A percentile compares a stretch with the other conserved stretches of the same genome.
Evolutionary conservation across 2,113 vertebrate species (phyloP).

Genomic region (Scopus umbretta): DNA sequence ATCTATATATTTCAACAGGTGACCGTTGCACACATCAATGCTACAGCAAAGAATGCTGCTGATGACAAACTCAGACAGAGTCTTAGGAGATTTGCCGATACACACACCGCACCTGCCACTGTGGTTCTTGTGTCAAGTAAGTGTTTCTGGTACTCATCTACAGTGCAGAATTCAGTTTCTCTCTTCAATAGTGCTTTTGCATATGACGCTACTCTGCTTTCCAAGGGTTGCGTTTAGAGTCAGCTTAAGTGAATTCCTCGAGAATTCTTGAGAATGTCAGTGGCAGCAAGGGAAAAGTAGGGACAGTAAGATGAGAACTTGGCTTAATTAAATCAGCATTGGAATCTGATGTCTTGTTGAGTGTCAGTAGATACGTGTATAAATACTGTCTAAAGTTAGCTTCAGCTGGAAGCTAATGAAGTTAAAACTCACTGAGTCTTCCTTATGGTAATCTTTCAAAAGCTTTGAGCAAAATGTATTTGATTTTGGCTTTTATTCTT

Average conservation of each 20-base stretch:
- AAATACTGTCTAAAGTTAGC: neutral
- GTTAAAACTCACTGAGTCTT: neutral
- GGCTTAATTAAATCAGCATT: neutral
- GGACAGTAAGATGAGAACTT: neutral
- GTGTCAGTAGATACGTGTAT: neutral
- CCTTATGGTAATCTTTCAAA: neutral
- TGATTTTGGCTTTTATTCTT: neutral
- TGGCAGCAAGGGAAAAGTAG: neutral
- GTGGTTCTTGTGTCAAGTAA: constrained; percentile 95
- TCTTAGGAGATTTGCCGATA: constrained; percentile 93
- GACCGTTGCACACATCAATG: constrained; percentile 97
- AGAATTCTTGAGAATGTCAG: neutral
- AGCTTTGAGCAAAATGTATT: neutral
- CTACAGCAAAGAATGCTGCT: constrained; percentile 97
- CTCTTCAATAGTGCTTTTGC: neutral
- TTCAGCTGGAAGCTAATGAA: neutral
- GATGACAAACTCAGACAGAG: constrained; percentile 98
- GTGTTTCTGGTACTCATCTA: neutral
- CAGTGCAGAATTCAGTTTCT: neutral
- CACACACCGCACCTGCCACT: constrained; percentile 92
- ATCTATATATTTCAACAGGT: constrained; percentile 73
- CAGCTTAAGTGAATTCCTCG: neutral
- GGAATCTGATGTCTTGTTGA: neutral
- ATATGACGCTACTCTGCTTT: neutral
- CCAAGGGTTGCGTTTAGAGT: neutral